Evolutionary conservation across 92 coral and sea anemone genomes (phyloP).

Genomic region (Phenganax stokvisi): DNA sequence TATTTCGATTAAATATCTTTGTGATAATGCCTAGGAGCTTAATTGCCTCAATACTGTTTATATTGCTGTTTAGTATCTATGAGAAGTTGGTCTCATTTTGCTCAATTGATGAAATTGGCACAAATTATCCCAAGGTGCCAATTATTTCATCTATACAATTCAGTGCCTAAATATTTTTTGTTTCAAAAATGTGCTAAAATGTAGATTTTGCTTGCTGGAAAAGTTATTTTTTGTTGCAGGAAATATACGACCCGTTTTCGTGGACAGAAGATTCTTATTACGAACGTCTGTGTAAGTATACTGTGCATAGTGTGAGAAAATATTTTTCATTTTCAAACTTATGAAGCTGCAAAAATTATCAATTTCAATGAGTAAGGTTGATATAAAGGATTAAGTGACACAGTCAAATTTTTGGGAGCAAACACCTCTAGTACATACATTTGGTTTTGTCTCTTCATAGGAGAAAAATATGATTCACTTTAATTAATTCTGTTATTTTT

Average conservation of each 20-base stretch:
- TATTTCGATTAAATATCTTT: not conserved
- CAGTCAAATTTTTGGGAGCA: too few species aligned
- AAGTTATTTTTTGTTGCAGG: constrained; percentile 37
- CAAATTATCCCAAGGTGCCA: constrained; percentile 79
- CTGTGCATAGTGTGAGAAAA: not conserved
- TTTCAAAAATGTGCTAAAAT: not conserved
- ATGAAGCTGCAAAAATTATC: not conserved
- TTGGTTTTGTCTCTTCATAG: not conserved
- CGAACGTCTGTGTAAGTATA: constrained; percentile 64
- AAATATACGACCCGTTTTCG: constrained; percentile 70
- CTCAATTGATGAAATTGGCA: constrained; percentile 81
- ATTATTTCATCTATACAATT: not conserved
- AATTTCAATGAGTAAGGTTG: not conserved
- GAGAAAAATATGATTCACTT: not conserved
- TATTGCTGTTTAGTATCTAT: constrained; percentile 61
- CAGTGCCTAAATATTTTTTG: not conserved
- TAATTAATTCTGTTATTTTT: not conserved
- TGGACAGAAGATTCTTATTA: constrained; percentile 90
- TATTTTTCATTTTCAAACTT: not conserved
- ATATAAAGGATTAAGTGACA: too few species aligned
- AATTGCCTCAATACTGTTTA: not conserved
- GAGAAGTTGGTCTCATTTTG: constrained; percentile 77
- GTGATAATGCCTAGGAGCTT: not conserved
- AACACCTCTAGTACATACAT: too few species aligned
- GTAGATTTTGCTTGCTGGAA: not conserved